These are phyloP conservation scores for Hyla sarda DNA, from an alignment of 2,113 vertebrate genomes.

Conservation along the genomic window DNA sequence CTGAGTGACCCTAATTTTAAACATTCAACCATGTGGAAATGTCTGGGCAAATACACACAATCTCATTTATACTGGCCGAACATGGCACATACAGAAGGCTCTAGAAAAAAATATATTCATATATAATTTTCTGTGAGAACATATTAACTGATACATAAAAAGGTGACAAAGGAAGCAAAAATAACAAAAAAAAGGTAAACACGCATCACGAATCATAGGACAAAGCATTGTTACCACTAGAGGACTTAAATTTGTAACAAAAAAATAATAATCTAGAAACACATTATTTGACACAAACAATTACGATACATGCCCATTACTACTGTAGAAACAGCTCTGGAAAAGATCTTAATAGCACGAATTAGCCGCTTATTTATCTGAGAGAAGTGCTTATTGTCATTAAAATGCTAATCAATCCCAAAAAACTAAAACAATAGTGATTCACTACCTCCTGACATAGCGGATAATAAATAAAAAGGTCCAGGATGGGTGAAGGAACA, in stretches of 20 bases:
- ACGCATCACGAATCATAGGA: slow-evolving; percentile 76
- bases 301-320: slow-evolving; percentile 79
- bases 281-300: slow-evolving; percentile 76
- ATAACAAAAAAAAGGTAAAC: slow-evolving; percentile 78
- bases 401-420: slow-evolving; percentile 74
- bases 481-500: slow-evolving; percentile 70
- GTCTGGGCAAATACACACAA: slow-evolving; percentile 76
- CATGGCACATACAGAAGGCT: slow-evolving; percentile 77
- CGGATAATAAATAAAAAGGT: slow-evolving; percentile 74
- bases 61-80: slow-evolving; percentile 78
- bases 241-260: slow-evolving; percentile 69
- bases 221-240: slow-evolving; percentile 68
- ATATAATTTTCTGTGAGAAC: slow-evolving; percentile 67
- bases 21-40: slow-evolving; percentile 79
- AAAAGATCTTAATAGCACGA: slow-evolving; percentile 81
- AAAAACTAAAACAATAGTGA: slow-evolving; percentile 78
- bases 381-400: slow-evolving; percentile 78
- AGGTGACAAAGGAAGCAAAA: slow-evolving; percentile 65
- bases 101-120: slow-evolving; percentile 70
- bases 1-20: slow-evolving; percentile 75
- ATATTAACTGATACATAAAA: slow-evolving; percentile 68
- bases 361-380: slow-evolving; percentile 72
- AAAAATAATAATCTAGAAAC: slow-evolving; percentile 70
- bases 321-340: slow-evolving; percentile 73
- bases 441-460: slow-evolving; percentile 76